These are phyloP conservation scores for Ataeniobius toweri DNA, from an alignment of 2,797 vertebrate species.

Conservation along the genomic window DNA sequence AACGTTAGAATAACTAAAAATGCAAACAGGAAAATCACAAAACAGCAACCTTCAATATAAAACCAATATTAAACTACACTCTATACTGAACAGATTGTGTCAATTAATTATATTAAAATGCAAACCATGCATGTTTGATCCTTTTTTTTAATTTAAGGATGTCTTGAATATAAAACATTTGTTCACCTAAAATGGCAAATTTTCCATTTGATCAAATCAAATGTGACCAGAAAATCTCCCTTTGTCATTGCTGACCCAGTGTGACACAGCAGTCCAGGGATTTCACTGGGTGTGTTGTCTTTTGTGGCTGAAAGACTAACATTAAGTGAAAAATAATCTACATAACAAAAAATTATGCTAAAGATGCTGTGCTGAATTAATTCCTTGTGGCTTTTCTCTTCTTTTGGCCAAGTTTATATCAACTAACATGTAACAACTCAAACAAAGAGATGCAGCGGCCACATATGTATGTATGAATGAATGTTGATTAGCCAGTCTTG, in stretches of 20 bases:
- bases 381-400: conserved; percentile 29
- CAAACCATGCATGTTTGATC: background rate
- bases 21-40: background rate
- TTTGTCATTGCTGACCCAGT: background rate
- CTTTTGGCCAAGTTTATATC: conserved; percentile 57
- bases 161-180: background rate
- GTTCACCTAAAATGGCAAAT: background rate
- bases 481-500: conserved; percentile 72
- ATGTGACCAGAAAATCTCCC: background rate
- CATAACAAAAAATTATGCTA: conserved; percentile 12
- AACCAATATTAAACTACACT: background rate
- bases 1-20: background rate
- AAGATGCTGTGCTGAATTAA: conserved; percentile 39
- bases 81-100: background rate
- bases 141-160: background rate
- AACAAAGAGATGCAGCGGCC: conserved; percentile 65
- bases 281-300: conserved; percentile 4
- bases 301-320: conserved; percentile 8
- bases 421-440: conserved; percentile 67
- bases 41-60: background rate
- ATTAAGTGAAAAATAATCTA: conserved; percentile 5
- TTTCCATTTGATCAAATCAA: background rate
- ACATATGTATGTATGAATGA: conserved; percentile 79
- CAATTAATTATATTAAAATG: background rate
- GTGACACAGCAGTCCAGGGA: background rate